Evolutionary conservation across 2,797 vertebrate genomes (phyloP).

Genomic region (Clarias laeviceps): DNA sequence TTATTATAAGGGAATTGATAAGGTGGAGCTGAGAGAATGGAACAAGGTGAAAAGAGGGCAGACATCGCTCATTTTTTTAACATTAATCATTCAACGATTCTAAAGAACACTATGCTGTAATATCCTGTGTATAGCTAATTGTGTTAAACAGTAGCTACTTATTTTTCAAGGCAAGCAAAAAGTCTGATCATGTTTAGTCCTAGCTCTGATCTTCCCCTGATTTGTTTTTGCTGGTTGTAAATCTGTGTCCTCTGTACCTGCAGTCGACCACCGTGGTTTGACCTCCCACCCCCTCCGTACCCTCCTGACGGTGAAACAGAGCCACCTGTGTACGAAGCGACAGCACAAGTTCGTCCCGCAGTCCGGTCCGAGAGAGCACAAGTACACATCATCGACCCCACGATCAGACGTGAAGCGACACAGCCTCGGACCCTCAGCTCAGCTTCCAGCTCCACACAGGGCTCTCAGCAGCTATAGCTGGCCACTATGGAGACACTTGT

Average conservation of each 20-base stretch:
- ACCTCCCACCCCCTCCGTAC: slow-evolving; percentile 94
- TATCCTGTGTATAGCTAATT: no score
- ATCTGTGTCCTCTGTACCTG: slow-evolving; percentile 37
- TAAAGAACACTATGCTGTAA: no score
- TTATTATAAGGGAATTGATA: neutral
- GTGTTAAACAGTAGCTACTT: neutral
- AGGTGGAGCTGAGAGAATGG: neutral
- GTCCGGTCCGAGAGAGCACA: slow-evolving; percentile 32
- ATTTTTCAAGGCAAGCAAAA: neutral
- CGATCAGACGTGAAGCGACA: slow-evolving; percentile 29
- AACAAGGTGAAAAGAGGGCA: no score
- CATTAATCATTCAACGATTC: no score
- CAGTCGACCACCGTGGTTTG: slow-evolving; percentile 93
- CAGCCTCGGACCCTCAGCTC: slow-evolving; percentile 60
- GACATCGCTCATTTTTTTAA: no score
- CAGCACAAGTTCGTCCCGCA: slow-evolving; percentile 7
- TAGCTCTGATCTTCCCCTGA: neutral
- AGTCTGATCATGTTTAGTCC: neutral
- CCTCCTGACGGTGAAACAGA: slow-evolving; percentile 81
- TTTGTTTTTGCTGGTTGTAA: neutral
- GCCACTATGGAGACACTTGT: neutral
- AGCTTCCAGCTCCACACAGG: slow-evolving; percentile 54
- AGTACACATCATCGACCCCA: slow-evolving; percentile 60
- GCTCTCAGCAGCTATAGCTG: slow-evolving; percentile 64
- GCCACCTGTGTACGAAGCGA: slow-evolving; percentile 84